phyloP scores from a whole-genome alignment of 2,888 invertebrate genomes.

The Drosophila emarginata region DNA sequence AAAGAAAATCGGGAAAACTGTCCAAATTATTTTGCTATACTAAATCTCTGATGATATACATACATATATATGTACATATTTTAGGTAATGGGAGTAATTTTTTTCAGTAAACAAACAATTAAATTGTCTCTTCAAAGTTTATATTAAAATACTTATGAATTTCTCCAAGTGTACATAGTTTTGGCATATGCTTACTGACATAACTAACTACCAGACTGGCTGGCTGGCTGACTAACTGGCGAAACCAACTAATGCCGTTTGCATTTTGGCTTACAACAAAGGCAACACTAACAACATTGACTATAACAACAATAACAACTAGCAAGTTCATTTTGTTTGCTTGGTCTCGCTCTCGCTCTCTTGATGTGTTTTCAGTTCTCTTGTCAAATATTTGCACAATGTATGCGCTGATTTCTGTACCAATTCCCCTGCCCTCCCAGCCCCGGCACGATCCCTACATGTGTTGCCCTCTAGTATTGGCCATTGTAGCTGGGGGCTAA shows the following conservation, averaged over 20 bases:
- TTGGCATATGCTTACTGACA: slow-evolving; percentile 2
- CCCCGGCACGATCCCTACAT: slow-evolving; percentile 11
- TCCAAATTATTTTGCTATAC: no score
- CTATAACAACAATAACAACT: slow-evolving; percentile 7
- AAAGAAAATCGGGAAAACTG: no score
- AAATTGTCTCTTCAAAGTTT: no score
- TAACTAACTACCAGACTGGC: neutral
- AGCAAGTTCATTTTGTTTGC: slow-evolving; percentile 18
- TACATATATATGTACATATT: no score
- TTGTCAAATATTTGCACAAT: slow-evolving; percentile 65
- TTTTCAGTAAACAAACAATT: no score
- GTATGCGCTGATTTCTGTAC: slow-evolving; percentile 14
- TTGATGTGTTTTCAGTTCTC: slow-evolving; percentile 22
- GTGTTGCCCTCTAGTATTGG: slow-evolving; percentile 22
- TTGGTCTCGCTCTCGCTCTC: slow-evolving; percentile 14
- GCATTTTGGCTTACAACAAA: slow-evolving; percentile 61
- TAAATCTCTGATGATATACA: no score
- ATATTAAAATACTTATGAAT: neutral
- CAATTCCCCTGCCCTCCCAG: slow-evolving; percentile 3
- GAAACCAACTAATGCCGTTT: slow-evolving; percentile 57
- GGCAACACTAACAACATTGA: slow-evolving; percentile 20
- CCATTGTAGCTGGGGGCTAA: slow-evolving; percentile 43
- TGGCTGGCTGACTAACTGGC: slow-evolving; percentile 33
- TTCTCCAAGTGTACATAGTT: neutral
- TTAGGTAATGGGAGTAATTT: no score